Conservation (phyloP, 2,888 invertebrate genomes). For the Disparrhopalites patrizii region DNA sequence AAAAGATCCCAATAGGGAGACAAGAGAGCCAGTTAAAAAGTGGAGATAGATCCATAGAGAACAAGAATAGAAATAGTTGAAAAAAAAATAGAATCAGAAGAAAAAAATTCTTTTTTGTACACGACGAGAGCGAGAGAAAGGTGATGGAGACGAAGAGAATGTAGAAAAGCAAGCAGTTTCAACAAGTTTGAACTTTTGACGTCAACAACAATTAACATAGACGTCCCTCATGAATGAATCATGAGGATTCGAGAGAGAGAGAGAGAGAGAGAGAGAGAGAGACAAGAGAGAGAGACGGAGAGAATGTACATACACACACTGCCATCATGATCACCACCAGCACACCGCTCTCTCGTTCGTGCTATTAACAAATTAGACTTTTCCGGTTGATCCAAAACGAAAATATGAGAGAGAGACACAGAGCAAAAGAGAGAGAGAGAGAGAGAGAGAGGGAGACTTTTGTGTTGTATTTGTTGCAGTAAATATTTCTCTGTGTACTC, state of each 20-base stretch:
- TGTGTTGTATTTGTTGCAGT: too few species aligned
- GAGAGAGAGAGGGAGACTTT: too few species aligned
- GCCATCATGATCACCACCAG: not conserved
- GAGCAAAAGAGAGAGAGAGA: too few species aligned
- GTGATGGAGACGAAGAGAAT: not conserved
- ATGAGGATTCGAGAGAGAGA: constrained; percentile 13
- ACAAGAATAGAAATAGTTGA: too few species aligned
- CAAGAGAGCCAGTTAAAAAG: too few species aligned
- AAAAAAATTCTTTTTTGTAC: too few species aligned
- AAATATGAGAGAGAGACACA: not conserved
- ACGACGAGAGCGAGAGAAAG: not conserved
- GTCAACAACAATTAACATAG: constrained; percentile 29
- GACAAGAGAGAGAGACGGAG: too few species aligned
- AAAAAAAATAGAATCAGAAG: too few species aligned
- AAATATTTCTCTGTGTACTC: too few species aligned
- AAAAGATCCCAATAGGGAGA: too few species aligned
- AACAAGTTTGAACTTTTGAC: constrained; percentile 29
- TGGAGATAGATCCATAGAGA: too few species aligned
- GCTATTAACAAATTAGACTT: constrained; percentile 26
- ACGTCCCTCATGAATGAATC: constrained; percentile 29
- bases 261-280: too few species aligned
- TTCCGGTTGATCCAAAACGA: constrained; percentile 18
- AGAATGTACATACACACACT: not conserved
- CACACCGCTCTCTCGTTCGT: not conserved
- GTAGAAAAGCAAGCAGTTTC: constrained; percentile 25